phyloP scores from a whole-genome alignment of 2,113 vertebrate genomes.

The Ginglymostoma cirratum region DNA sequence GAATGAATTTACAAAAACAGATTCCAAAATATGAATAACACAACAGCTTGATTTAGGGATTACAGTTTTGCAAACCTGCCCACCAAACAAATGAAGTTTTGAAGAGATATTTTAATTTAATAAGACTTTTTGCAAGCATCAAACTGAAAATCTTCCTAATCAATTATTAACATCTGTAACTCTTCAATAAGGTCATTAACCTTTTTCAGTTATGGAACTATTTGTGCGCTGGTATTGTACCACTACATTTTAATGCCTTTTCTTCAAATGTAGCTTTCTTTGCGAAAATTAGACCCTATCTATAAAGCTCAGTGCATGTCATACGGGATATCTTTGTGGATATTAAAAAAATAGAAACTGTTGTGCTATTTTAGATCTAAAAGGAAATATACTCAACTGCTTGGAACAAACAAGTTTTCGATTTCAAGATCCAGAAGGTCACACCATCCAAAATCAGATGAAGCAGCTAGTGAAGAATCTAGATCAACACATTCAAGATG shows the following conservation, averaged over 20 bases:
- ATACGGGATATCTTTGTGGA: neutral
- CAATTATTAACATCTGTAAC: neutral
- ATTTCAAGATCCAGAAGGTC: constrained; percentile 65
- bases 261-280: neutral
- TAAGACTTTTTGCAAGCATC: neutral
- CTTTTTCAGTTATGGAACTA: neutral
- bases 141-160: neutral
- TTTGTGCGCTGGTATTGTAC: neutral
- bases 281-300: neutral
- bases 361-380: constrained; percentile 53
- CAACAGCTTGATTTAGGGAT: neutral
- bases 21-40: neutral
- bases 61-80: too few relatives aligned
- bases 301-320: neutral
- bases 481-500: constrained; percentile 56
- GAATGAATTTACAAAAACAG: too few relatives aligned
- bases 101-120: neutral
- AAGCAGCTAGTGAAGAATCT: constrained; percentile 72
- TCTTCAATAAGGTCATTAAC: neutral
- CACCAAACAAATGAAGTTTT: neutral
- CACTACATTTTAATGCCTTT: neutral
- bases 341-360: neutral
- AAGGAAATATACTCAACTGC: constrained; percentile 56
- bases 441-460: constrained; percentile 69
- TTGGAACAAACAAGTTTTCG: constrained; percentile 77